Percentiles rank a stretch among this genome's conserved stretches.
Conservation (phyloP, 2,797 vertebrate genomes). For the Okamejei kenojei region DNA sequence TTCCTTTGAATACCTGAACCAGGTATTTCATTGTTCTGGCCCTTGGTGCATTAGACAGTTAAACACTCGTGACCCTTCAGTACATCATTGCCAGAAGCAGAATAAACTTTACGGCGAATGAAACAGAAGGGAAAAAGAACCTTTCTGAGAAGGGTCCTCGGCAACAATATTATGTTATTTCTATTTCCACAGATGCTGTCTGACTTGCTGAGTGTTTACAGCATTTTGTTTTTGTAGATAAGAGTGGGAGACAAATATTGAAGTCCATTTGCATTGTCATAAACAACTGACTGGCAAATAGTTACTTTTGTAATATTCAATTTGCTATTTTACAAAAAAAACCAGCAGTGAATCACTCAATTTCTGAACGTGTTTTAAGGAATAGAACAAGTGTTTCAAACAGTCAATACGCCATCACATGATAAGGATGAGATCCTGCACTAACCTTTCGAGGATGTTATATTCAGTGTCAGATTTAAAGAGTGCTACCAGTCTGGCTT, state of each 20-base stretch:
- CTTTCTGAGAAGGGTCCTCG: no score
- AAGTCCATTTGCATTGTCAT: not conserved
- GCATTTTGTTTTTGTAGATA: not conserved
- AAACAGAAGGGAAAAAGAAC: not conserved
- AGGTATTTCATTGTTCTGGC: no score
- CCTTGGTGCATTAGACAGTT: no score
- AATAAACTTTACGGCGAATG: not conserved
- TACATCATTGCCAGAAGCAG: not conserved
- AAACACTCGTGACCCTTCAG: not conserved
- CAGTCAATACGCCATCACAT: not conserved
- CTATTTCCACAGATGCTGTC: no score
- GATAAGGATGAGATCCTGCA: conserved; percentile 40
- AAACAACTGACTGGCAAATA: not conserved
- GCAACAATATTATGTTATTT: no score
- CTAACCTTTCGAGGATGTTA: conserved; percentile 81
- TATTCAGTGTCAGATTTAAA: conserved; percentile 85
- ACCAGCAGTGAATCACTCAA: not conserved
- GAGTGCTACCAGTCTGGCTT: conserved; percentile 80
- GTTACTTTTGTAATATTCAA: not conserved
- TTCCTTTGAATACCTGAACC: not conserved
- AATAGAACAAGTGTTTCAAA: not conserved
- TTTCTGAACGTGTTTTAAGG: not conserved
- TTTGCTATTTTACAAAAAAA: conserved; percentile 1
- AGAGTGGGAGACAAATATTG: not conserved
- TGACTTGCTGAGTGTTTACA: no score